Conservation (phyloP, 2,888 invertebrate species). For the Oscheius sp. region DNA sequence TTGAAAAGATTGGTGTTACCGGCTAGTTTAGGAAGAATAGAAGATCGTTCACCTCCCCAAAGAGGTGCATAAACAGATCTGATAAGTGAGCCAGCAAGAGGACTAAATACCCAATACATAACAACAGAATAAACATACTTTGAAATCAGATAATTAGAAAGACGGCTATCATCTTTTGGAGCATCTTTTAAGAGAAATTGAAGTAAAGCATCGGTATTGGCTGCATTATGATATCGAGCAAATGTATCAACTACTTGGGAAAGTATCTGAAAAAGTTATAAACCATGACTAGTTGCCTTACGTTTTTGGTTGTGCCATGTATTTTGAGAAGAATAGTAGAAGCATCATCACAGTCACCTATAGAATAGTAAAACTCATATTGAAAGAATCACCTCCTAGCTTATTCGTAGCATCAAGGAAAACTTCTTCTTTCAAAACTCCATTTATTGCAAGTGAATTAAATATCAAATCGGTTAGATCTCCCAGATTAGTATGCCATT, state of each 20-base stretch:
- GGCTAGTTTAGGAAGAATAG: constrained; percentile 7
- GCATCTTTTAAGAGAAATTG: constrained; percentile 17
- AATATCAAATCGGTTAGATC: constrained; percentile 1
- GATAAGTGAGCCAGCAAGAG: constrained; percentile 1
- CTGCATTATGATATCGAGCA: not conserved
- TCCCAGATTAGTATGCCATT: not conserved
- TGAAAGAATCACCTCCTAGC: constrained; percentile 8
- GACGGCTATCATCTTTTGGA: constrained; percentile 9
- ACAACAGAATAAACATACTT: not conserved
- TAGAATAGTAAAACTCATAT: not conserved
- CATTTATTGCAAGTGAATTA: not conserved
- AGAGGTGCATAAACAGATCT: not conserved
- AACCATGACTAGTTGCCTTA: not conserved
- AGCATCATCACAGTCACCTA: constrained; percentile 18
- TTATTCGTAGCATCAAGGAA: constrained; percentile 16
- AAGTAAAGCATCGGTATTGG: constrained; percentile 5
- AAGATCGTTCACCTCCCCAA: not conserved
- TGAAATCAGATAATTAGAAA: constrained; percentile 16
- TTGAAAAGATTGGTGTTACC: not conserved
- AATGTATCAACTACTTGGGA: not conserved
- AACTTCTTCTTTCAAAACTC: not conserved
- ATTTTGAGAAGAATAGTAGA: constrained; percentile 4
- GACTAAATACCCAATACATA: no score
- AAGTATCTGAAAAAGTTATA: not conserved
- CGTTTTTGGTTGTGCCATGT: constrained; percentile 5